phyloP scores from a whole-genome alignment of 2,797 vertebrate species.

The Trichosurus vulpecula region DNA sequence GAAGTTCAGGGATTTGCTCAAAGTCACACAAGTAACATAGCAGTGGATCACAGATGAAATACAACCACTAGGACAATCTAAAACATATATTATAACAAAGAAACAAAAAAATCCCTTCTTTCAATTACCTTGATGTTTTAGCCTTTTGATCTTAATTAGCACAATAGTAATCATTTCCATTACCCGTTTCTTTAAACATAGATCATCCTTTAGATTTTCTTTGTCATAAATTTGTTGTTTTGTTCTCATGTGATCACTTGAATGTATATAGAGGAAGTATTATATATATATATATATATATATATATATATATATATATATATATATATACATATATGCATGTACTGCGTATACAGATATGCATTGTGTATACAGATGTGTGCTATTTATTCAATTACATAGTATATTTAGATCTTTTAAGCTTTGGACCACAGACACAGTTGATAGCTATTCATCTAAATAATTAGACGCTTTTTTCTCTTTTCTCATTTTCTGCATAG shows the following conservation, averaged over 20 bases:
- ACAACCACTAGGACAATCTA: not conserved
- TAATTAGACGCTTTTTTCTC: slow-evolving; percentile 11
- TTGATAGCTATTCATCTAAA: slow-evolving; percentile 2
- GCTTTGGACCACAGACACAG: not conserved
- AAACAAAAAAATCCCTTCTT: not conserved
- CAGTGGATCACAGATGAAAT: not conserved
- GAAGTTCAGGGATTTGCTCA: not conserved
- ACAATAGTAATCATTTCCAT: slow-evolving; percentile 28
- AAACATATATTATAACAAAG: not conserved
- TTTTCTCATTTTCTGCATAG: slow-evolving; percentile 31
- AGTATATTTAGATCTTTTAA: not conserved
- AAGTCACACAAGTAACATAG: not conserved
- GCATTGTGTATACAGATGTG: not conserved
- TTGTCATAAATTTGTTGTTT: not conserved
- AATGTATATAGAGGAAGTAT: not conserved
- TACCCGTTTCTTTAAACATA: not conserved
- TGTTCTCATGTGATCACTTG: not conserved
- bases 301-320: not conserved
- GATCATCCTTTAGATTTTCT: not conserved
- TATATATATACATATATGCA: not conserved
- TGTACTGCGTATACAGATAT: not conserved
- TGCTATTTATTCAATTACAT: not conserved
- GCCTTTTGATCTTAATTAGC: slow-evolving; percentile 15
- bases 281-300: not conserved
- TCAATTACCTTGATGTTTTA: slow-evolving; percentile 34